Conservation (phyloP, 1,140 invertebrate species). For the Ruditapes philippinarum region DNA sequence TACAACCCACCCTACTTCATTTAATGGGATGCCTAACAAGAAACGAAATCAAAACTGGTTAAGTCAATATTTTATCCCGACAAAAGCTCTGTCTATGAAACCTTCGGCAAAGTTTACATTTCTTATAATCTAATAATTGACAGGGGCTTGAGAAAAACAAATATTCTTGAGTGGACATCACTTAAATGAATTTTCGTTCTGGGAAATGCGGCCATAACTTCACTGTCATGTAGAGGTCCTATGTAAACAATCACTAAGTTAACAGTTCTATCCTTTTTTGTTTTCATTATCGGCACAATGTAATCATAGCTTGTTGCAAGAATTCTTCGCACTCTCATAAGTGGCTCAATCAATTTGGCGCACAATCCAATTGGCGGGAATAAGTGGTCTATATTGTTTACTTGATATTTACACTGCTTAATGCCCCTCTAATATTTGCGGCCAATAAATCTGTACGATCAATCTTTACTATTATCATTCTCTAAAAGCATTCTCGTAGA, state of each 20-base stretch:
- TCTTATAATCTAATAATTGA: background rate
- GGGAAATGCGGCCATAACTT: background rate
- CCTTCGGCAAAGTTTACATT: background rate
- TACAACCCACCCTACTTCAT: too few relatives aligned
- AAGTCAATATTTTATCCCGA: background rate
- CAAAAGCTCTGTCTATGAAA: background rate
- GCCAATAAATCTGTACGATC: constrained; percentile 61
- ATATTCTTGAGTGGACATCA: background rate
- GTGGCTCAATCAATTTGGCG: constrained; percentile 46
- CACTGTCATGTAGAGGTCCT: background rate
- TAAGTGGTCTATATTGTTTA: constrained; percentile 60
- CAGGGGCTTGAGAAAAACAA: background rate
- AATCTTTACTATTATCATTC: constrained; percentile 39
- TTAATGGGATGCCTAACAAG: too few relatives aligned
- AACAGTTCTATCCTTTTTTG: background rate
- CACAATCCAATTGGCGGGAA: constrained; percentile 48
- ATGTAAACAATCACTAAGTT: background rate
- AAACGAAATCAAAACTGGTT: too few relatives aligned
- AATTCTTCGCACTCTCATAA: constrained; percentile 24
- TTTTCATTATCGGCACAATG: constrained; percentile 46
- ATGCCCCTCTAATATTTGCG: constrained; percentile 25
- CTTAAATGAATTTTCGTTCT: constrained; percentile 10
- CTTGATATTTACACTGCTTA: constrained; percentile 54
- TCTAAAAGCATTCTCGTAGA: constrained; percentile 34
- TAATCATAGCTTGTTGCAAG: constrained; percentile 52